These are phyloP conservation scores for Gymnothorax reevesii DNA, from an alignment of 2,797 vertebrate species.

Conservation along the genomic window DNA sequence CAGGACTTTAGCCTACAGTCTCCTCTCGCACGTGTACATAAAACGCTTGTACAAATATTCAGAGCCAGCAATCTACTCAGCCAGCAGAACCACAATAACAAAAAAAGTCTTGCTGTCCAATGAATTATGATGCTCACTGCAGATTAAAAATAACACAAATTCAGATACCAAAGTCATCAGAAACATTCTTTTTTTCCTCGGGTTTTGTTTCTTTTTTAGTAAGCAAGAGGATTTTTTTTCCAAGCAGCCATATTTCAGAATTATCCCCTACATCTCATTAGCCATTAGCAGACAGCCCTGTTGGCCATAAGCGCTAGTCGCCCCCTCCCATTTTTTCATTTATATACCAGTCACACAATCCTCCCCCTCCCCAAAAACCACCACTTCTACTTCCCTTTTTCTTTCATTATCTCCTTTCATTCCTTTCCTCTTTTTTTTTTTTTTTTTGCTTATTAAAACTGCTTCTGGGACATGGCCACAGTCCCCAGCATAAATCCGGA, in stretches of 20 bases:
- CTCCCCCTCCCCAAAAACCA: constrained; percentile 15
- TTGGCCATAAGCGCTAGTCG: constrained; percentile 53
- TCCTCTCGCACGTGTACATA: no score
- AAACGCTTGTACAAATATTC: no score
- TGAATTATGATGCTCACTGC: no score
- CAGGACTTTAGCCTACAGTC: no score
- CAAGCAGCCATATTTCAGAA: neutral
- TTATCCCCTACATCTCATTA: constrained; percentile 48
- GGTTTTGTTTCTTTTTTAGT: no score
- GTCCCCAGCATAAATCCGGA: constrained; percentile 63
- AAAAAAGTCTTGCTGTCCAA: no score
- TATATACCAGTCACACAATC: constrained; percentile 51
- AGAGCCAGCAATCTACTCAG: no score
- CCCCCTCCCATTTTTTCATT: constrained; percentile 53
- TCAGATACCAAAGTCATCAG: neutral
- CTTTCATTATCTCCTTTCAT: constrained; percentile 46
- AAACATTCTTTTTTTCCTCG: neutral
- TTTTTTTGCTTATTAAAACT: constrained; percentile 54
- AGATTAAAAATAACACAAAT: neutral
- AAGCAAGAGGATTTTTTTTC: no score
- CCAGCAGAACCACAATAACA: no score
- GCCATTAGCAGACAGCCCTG: constrained; percentile 38
- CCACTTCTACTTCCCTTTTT: constrained; percentile 6
- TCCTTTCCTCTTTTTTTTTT: constrained; percentile 39
- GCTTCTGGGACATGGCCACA: constrained; percentile 71